Conservation (phyloP, 2,888 invertebrate species). For the Apotomis capreana region DNA sequence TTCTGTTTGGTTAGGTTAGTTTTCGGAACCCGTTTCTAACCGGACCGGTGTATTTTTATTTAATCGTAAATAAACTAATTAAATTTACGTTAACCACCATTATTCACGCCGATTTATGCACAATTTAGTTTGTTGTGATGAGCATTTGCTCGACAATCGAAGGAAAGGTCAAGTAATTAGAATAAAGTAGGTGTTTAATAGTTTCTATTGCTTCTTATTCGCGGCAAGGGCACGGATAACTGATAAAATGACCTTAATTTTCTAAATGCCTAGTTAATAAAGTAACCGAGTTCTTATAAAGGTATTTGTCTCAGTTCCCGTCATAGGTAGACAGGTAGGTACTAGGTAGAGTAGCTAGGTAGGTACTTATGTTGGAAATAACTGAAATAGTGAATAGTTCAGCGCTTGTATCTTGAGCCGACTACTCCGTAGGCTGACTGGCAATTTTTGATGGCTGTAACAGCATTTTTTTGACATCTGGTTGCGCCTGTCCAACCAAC, state of each 20-base stretch:
- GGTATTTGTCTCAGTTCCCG: not conserved
- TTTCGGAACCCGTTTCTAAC: slow-evolving; percentile 16
- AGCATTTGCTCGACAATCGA: slow-evolving; percentile 5
- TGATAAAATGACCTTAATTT: slow-evolving; percentile 20
- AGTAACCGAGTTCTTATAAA: not conserved
- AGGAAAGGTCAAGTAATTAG: slow-evolving; percentile 18
- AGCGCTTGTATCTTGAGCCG: too few relatives aligned
- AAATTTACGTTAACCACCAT: not conserved
- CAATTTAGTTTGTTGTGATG: not conserved
- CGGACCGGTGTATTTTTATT: slow-evolving; percentile 13
- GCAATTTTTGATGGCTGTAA: too few relatives aligned
- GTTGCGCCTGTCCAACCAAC: too few relatives aligned
- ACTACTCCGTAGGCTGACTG: too few relatives aligned
- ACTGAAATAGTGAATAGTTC: too few relatives aligned
- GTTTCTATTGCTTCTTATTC: slow-evolving; percentile 14
- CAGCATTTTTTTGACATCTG: too few relatives aligned
- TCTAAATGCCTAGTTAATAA: not conserved
- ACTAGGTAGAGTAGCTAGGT: too few relatives aligned
- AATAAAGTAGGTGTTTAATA: slow-evolving; percentile 9
- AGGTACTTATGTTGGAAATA: too few relatives aligned
- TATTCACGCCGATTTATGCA: not conserved
- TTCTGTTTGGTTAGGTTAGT: slow-evolving; percentile 23
- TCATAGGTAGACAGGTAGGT: too few relatives aligned
- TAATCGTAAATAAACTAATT: not conserved
- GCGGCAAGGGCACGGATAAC: slow-evolving; percentile 19